A percentile compares a stretch with the other conserved stretches of the same genome.
Conservation (phyloP, 2,113 vertebrate genomes). For the Sebastes schlegelii region DNA sequence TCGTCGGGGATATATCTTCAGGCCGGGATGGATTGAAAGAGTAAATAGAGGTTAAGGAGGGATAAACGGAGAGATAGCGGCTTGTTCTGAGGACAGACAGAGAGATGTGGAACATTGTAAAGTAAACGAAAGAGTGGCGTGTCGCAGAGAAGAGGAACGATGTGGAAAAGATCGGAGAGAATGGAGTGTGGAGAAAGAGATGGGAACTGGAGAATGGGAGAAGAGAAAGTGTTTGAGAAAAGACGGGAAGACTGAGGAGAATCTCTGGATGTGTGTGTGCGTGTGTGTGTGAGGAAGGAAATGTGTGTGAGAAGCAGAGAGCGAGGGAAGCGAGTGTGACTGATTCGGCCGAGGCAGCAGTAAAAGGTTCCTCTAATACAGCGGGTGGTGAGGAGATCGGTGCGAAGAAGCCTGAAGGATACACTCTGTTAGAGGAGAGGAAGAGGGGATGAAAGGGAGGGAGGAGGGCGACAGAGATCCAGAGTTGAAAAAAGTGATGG, state of each 20-base stretch:
- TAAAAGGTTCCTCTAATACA: constrained; percentile 76
- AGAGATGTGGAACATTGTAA: constrained; percentile 42
- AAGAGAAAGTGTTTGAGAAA: constrained; percentile 50
- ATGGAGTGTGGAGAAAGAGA: constrained; percentile 60
- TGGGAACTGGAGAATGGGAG: constrained; percentile 37
- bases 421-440: constrained; percentile 62
- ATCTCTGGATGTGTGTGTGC: constrained; percentile 22
- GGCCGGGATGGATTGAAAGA: constrained; percentile 67
- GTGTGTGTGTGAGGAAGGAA: constrained; percentile 16
- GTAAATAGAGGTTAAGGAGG: constrained; percentile 75
- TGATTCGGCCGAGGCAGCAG: constrained; percentile 68
- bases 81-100: constrained; percentile 61
- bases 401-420: constrained; percentile 71
- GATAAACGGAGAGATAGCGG: constrained; percentile 60
- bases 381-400: constrained; percentile 68
- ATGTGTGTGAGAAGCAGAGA: constrained; percentile 34
- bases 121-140: constrained; percentile 47
- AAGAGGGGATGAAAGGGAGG: constrained; percentile 31
- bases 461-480: constrained; percentile 25
- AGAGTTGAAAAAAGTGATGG: constrained; percentile 58
- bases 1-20: constrained; percentile 36
- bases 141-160: constrained; percentile 24
- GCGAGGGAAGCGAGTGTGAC: constrained; percentile 67
- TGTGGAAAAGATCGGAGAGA: constrained; percentile 60
- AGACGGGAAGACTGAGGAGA: constrained; percentile 48